Evolutionary conservation across 2,113 vertebrate genomes (phyloP), one percentile per base, ranked within the genome.

Genomic region (Carollia perspicillata): DNA sequence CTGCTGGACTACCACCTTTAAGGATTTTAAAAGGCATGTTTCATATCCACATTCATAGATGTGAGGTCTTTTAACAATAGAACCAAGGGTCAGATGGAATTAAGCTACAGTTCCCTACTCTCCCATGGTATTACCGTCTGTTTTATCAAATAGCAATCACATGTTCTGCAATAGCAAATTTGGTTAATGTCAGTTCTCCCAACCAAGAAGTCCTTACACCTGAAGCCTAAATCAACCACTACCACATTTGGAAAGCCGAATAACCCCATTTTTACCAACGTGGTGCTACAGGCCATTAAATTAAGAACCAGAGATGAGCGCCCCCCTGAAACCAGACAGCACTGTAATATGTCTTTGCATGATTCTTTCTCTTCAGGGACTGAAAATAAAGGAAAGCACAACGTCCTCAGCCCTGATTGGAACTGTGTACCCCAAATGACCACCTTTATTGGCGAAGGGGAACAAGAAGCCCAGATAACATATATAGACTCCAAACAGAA

Each of bases 341-440:
- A 9, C 65, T 69, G 22, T 98, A 96, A 97, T 6, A 4, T 97
- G 37, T 97, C 89, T 97, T 90, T 97, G 77, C 93, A 26, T 95
- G 77, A 90, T 77, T 97, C 71, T 97, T 69, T 97, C 77, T 95
- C 84, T 98, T 77, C 97, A 99, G 99, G 99, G 97, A 97, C 98
- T 84, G 98, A 99, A 95, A 98, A 97, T 11, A 99, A 99, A 98
- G 97, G 97, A 68, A 99, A 99, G 96, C 99, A 99, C 97, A 99
- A 98, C 96, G 98, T 98, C 96, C 99, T 99, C 97, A 98, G 98
- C 79, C 98, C 99, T 40, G 99, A 99, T 86, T 99, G 99, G 98
- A 99, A 98, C 0, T 99, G 98, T 95, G 94, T 99, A 97, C 98
- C 99, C 74, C 99, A 99, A 98, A 98, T 99, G 96, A 99, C 99